Evolutionary conservation across 2,888 invertebrate species (phyloP), one percentile per base, ranked within the genome.

Genomic region (Junonia oenone): DNA sequence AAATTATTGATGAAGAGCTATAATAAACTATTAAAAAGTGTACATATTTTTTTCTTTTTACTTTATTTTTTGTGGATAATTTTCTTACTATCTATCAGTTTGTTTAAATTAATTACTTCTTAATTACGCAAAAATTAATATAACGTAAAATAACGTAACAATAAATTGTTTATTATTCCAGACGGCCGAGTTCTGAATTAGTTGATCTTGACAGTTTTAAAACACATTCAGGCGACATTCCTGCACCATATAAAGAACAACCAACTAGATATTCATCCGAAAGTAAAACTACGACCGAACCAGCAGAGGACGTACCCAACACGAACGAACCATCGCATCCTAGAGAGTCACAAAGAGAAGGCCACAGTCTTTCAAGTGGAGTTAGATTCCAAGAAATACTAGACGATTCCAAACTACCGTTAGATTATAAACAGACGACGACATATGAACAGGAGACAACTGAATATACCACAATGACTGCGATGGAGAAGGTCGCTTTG

Each of bases 131-230:
- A n/a, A n/a, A n/a, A n/a, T n/a, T n/a, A n/a, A n/a, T n/a, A n/a
- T n/a, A 31, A 19, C 13, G n/a, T 48, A 35, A 14, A 35, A 22
- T 14, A 9, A 15, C 8, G 2, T 22, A 13, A 22, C 6, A 19
- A 14, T 6, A 6, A 6, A n/a, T 31, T 17, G 9, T 40, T 49
- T 45, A 46, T 49, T 17, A 40, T 81, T 83, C 55, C 81, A 93
- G 94, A 64, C 92, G 96, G 15, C 95, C 95, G 43, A 95, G 95
- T 68, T 91, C 96, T 51, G 96, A 96, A 73, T 87, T 96, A 45
- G 95, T 96, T 0, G 96, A 96, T 73, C 94, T 95, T 65, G 95
- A 94, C 64, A 95, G 95, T 67, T 96, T 96, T 83, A 94, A 96
- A 68, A 95, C 96, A 0, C 92, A 94, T 68, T 90, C 92, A 2